Conservation (phyloP, 2,797 vertebrate species). For the Anableps anableps region DNA sequence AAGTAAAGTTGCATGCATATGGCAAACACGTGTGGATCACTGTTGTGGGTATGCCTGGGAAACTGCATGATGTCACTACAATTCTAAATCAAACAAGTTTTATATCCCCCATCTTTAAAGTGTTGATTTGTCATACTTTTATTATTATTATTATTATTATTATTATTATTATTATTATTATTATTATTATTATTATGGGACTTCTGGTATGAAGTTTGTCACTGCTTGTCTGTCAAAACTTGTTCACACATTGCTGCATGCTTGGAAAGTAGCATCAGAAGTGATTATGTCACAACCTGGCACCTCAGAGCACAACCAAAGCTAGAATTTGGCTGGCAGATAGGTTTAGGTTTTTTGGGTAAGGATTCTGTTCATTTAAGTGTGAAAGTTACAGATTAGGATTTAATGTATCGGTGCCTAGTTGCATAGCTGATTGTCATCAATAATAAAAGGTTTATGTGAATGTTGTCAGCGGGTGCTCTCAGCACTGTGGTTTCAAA, state of each 20-base stretch:
- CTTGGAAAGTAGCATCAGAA: neutral
- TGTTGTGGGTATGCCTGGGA: neutral
- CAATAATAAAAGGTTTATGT: conserved; percentile 60
- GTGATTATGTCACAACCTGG: conserved; percentile 2
- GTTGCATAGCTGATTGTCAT: conserved; percentile 49
- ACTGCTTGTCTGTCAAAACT: conserved; percentile 14
- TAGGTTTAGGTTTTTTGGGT: neutral
- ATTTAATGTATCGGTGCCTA: conserved; percentile 35
- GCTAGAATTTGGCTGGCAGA: neutral
- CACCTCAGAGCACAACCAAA: neutral
- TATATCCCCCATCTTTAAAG: neutral
- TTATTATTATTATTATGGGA: neutral
- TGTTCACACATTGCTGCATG: neutral
- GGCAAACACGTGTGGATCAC: neutral
- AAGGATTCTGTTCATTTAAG: neutral
- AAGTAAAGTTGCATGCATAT: neutral
- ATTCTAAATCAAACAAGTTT: neutral
- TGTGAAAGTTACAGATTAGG: conserved; percentile 3
- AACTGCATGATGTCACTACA: neutral
- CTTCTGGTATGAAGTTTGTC: neutral
- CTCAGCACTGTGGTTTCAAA: conserved; percentile 55
- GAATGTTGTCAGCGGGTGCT: conserved; percentile 24
- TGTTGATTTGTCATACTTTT: neutral
- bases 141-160: too few relatives aligned
- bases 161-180: neutral